These are phyloP conservation scores for Tubulanus polymorphus DNA, from an alignment of 2,888 invertebrate genomes.

Conservation along the genomic window DNA sequence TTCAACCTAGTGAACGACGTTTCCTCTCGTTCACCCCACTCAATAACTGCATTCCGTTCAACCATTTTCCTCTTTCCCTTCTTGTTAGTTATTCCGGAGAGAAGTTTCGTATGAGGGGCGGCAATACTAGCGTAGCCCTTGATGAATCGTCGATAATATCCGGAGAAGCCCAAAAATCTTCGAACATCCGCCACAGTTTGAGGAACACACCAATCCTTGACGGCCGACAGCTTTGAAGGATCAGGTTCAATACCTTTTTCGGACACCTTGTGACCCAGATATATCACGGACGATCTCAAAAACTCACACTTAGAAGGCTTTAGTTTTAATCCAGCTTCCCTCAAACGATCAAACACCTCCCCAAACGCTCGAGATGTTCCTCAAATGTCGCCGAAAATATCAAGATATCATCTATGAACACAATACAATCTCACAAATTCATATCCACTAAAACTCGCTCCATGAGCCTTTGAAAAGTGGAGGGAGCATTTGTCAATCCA, in stretches of 20 bases:
- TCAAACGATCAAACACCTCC: constrained; percentile 11
- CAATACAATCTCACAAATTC: constrained; percentile 14
- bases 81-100: constrained; percentile 8
- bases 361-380: constrained; percentile 9
- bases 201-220: constrained; percentile 15
- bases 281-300: constrained; percentile 11
- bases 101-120: constrained; percentile 11
- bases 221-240: constrained; percentile 11
- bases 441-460: too few species aligned
- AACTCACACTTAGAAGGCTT: constrained; percentile 17
- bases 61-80: neutral
- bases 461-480: constrained; percentile 1
- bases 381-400: constrained; percentile 14
- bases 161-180: constrained; percentile 13
- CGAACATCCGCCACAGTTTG: constrained; percentile 8
- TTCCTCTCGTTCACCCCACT: too few species aligned
- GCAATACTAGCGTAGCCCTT: constrained; percentile 13
- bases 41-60: too few species aligned
- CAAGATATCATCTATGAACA: constrained; percentile 12
- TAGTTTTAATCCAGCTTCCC: constrained; percentile 11
- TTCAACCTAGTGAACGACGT: too few species aligned
- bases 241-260: constrained; percentile 13
- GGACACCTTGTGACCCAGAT: constrained; percentile 16
- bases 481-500: neutral
- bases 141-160: constrained; percentile 16